These are phyloP conservation scores for Hylaeus anthracinus DNA, from an alignment of 1,140 invertebrate genomes.

Conservation along the genomic window DNA sequence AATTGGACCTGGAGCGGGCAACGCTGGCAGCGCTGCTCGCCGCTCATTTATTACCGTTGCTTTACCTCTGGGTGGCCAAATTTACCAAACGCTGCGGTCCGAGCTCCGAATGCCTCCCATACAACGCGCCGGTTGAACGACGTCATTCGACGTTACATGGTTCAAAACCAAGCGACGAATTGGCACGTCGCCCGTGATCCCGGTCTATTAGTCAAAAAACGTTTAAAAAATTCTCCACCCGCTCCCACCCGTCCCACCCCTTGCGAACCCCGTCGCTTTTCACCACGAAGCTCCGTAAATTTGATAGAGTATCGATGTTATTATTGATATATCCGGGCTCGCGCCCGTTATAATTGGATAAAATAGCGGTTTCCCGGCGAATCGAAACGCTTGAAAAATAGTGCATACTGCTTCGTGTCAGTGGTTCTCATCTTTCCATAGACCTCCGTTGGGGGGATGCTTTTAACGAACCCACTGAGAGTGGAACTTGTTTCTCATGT, in stretches of 20 bases:
- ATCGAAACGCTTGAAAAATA: conserved; percentile 7
- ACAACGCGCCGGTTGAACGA: conserved; percentile 55
- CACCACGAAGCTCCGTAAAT: not conserved
- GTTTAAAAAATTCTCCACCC: conserved; percentile 33
- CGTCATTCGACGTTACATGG: conserved; percentile 64
- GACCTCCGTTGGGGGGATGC: too few species aligned
- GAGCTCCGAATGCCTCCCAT: conserved; percentile 59
- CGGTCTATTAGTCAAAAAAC: conserved; percentile 53
- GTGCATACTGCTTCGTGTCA: not conserved
- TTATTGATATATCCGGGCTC: conserved; percentile 26
- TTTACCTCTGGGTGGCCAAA: conserved; percentile 78
- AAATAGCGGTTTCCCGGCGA: conserved; percentile 3
- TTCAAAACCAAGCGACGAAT: conserved; percentile 63
- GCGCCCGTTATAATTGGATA: conserved; percentile 32
- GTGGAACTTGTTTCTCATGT: too few species aligned
- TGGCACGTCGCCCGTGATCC: conserved; percentile 51
- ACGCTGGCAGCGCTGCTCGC: conserved; percentile 71
- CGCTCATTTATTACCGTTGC: conserved; percentile 78
- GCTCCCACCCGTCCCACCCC: not conserved
- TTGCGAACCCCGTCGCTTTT: not conserved
- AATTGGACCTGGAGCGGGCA: conserved; percentile 73
- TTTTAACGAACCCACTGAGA: too few species aligned
- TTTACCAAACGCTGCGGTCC: conserved; percentile 68
- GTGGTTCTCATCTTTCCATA: too few species aligned
- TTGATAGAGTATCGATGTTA: conserved; percentile 22